Conservation (phyloP, 2,888 invertebrate species). For the Phaedon cochleariae region DNA sequence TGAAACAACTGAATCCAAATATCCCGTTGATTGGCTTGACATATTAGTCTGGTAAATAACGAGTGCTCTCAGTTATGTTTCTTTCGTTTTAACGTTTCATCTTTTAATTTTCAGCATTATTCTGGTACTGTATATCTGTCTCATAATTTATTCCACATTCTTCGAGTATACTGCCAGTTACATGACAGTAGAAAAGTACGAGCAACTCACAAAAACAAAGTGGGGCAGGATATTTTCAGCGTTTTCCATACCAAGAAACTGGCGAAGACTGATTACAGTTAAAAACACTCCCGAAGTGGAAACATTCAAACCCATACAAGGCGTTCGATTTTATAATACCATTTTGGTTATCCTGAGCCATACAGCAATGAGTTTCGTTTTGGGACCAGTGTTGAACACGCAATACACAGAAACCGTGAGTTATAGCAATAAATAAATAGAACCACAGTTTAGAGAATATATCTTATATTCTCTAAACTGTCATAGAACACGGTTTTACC, state of each 20-base stretch:
- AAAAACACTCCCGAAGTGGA: constrained; percentile 34
- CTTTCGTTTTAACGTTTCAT: no score
- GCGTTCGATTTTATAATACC: constrained; percentile 40
- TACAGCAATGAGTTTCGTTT: constrained; percentile 34
- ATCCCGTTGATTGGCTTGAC: constrained; percentile 27
- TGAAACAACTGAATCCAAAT: constrained; percentile 20
- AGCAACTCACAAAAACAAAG: constrained; percentile 4
- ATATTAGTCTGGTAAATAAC: constrained; percentile 23
- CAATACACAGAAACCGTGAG: constrained; percentile 44
- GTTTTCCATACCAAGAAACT: constrained; percentile 43
- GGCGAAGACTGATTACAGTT: constrained; percentile 38
- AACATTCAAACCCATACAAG: constrained; percentile 41
- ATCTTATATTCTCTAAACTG: no score
- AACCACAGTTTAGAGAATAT: no score
- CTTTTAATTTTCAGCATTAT: no score
- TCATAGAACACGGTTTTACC: no score
- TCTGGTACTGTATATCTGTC: background rate
- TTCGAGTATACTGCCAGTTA: constrained; percentile 22
- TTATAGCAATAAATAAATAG: no score
- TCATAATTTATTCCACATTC: constrained; percentile 31
- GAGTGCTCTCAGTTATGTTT: no score
- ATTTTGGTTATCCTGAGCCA: constrained; percentile 44
- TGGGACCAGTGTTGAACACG: constrained; percentile 41
- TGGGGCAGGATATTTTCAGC: constrained; percentile 9
- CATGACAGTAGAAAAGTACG: constrained; percentile 13